Evolutionary conservation across 2,888 invertebrate species (phyloP), one percentile per base, ranked within the genome.

Genomic region (Itoplectis maculator): DNA sequence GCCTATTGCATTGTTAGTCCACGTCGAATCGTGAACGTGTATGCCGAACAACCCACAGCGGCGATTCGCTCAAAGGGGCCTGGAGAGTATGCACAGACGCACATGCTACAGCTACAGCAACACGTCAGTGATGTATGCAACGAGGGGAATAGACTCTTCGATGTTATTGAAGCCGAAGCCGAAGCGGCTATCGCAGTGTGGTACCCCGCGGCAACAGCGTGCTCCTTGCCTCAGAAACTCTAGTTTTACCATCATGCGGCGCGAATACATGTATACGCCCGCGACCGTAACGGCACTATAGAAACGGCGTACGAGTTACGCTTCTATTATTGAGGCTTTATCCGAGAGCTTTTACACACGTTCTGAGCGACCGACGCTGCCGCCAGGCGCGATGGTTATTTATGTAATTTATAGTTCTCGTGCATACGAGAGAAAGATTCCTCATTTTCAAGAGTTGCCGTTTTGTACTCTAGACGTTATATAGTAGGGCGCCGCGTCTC

Each of bases 331-430:
- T 75, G 77, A 65, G 29, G 40, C 42, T 47, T 75, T 69, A 65
- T 56, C 40, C 74, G 29, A 65, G 35, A 6, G 37, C 35, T 51
- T 47, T 45, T 51, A 65, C 51, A 47, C 47, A 40, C 20, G 18
- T 15, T 8, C 56, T 29, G n/a, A 5, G 42, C 20, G 20, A 76
- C 8, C 35, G 20, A 47, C 37, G 18, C 29, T 15, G 56, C 29
- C 56, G 47, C 18, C 2, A n/a, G 35, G 51, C 69, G 49, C 74
- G 15, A 79, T 61, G 61, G 75, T 86, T 84, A 85, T 87, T 86
- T 84, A 80, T 86, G 80, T 83, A 86, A 85, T 85, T 78, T 78
- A 86, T 75, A 77, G 66, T 74, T 85, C 61, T 65, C 79, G 82
- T 79, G 79, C 72, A 9, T 51, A 45, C 47, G 40, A 42, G 35